Evolutionary conservation across 2,113 vertebrate species (phyloP), one percentile per base, ranked within the genome.

Genomic region (Ceuthmochares aereus): DNA sequence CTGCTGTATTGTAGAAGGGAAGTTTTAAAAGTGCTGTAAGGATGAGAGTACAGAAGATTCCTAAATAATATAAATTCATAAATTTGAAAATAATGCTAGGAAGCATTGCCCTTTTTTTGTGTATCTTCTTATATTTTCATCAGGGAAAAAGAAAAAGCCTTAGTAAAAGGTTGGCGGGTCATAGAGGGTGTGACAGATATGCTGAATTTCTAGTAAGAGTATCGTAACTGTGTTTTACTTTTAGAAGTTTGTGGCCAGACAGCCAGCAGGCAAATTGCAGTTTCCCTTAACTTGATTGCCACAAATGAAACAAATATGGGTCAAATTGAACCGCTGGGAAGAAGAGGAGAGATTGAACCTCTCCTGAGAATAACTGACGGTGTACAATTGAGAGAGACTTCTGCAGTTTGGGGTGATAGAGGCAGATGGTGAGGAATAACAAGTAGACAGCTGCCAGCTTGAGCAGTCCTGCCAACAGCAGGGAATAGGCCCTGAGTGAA

Each of bases 361-460:
- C 45, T 95, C 51, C 42, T 32, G 72, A 74, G 55, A 59, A 10
- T 54, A 70, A 34, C 49, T 69, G 51, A 27, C 10, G 37, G 22
- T 52, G 26, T 67, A 32, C 19, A 26, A 1, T 12, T 76, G 67
- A 36, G 79, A 90, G 45, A 69, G 37, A 49, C 34, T 83, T 51
- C 63, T 66, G 75, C 12, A 30, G 42, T 70, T 74, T 66, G 83
- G 88, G 83, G 79, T 86, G 88, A n/a, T 80, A 34, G 12, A 79
- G 56, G 59, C 90, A 86, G 88, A 84, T 86, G 83, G 94, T 86
- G 85, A 86, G 45, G 34, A 91, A 79, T 79, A 87, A 76, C 84
- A 68, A 87, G 49, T 18, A 29, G 51, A 59, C 58, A 58, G 55
- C 51, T 96, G 79, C 79, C 95, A 92, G 90, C n/a, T 77, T 73